Conservation (phyloP, 2,113 vertebrate species). For the sheep (Ovis aries) region DNA sequence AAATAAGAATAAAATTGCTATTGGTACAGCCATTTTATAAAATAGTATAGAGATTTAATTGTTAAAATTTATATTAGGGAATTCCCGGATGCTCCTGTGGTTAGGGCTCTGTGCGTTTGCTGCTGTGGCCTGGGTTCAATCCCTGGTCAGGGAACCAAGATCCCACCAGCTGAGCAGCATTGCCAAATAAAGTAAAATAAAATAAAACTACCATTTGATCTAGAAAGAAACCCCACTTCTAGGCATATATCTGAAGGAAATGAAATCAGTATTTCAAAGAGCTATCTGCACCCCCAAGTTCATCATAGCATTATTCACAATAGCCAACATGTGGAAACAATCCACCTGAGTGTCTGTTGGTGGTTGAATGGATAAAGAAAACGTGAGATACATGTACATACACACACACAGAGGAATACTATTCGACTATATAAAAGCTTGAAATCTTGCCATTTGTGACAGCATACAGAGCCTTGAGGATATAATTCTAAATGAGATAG, state of each 20-base stretch:
- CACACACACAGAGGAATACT: not conserved
- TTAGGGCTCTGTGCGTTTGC: not conserved
- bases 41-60: not conserved
- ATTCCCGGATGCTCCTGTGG: not conserved
- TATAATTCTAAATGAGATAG: not conserved
- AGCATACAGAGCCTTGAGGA: not conserved
- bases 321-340: not conserved
- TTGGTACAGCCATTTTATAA: not conserved
- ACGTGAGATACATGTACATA: not conserved
- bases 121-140: not conserved
- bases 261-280: not conserved
- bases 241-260: not conserved
- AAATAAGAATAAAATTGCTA: not conserved
- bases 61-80: not conserved
- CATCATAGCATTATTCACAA: not conserved
- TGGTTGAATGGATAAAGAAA: not conserved
- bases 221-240: not conserved
- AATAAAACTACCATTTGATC: not conserved
- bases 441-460: not conserved
- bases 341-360: not conserved
- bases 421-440: not conserved
- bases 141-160: not conserved
- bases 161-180: not conserved
- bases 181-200: not conserved
- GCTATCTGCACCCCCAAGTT: not conserved